phyloP scores from a whole-genome alignment of 1,140 invertebrate genomes.

The Proctacanthus coquilletti region DNA sequence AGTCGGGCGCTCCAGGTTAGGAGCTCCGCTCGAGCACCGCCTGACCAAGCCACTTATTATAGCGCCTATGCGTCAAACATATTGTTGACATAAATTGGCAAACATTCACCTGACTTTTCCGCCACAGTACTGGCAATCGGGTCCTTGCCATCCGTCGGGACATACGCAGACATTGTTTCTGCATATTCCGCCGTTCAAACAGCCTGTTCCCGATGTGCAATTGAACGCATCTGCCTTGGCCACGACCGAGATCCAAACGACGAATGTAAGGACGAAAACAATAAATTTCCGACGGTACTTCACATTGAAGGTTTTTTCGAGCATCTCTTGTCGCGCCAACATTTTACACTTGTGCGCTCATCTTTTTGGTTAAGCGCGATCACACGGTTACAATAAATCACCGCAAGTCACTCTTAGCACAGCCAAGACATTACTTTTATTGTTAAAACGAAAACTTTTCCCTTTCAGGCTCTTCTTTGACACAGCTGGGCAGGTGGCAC shows the following conservation, averaged over 20 bases:
- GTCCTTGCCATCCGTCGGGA: conserved; percentile 77
- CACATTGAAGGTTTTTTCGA: conserved; percentile 18
- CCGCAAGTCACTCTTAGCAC: not conserved
- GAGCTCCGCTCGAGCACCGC: conserved; percentile 9
- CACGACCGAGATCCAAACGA: conserved; percentile 21
- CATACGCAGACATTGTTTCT: conserved; percentile 74
- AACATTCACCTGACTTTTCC: conserved; percentile 77
- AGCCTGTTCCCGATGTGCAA: conserved; percentile 30
- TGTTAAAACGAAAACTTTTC: not conserved
- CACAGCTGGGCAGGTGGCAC: not conserved
- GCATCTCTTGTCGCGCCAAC: not conserved
- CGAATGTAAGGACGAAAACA: conserved; percentile 19
- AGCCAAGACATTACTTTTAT: not conserved
- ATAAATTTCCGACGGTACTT: conserved; percentile 29
- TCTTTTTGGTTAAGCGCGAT: not conserved
- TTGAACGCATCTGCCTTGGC: conserved; percentile 23
- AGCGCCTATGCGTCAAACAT: not conserved
- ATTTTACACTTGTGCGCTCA: not conserved
- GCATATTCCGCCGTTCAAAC: conserved; percentile 58
- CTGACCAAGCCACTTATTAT: conserved; percentile 4
- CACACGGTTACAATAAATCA: not conserved
- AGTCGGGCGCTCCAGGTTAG: not conserved
- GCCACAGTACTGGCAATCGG: conserved; percentile 74
- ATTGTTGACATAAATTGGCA: conserved; percentile 4
- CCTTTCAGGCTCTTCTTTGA: not conserved